Conservation (phyloP, 64 coral and sea anemone species). For the Cladopsammia gracilis region DNA sequence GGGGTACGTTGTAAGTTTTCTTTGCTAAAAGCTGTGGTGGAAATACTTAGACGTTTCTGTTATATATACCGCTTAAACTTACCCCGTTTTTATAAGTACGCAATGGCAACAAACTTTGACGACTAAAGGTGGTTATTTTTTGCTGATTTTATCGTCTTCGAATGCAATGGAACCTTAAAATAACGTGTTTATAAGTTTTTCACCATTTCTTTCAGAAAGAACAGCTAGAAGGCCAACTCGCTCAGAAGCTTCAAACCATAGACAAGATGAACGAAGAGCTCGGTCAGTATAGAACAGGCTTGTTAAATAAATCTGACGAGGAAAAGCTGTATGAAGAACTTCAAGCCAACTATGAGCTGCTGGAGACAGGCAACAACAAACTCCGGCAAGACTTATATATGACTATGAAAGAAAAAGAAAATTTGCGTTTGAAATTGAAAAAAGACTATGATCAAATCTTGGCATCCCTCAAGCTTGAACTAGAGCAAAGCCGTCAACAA, state of each 20-base stretch:
- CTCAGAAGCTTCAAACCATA: slow-evolving; percentile 21
- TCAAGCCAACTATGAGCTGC: slow-evolving; percentile 23
- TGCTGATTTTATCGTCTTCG: too few relatives aligned
- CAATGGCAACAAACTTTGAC: too few relatives aligned
- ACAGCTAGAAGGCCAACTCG: slow-evolving; percentile 28
- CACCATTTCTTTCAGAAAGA: slow-evolving; percentile 13
- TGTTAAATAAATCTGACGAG: slow-evolving; percentile 59
- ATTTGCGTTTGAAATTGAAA: slow-evolving; percentile 75
- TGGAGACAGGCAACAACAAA: slow-evolving; percentile 39
- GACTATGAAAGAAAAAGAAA: slow-evolving; percentile 75
- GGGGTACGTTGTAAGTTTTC: too few relatives aligned
- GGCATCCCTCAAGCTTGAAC: slow-evolving; percentile 68
- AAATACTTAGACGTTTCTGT: too few relatives aligned
- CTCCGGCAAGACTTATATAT: slow-evolving; percentile 46
- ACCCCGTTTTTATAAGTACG: too few relatives aligned
- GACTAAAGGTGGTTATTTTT: too few relatives aligned
- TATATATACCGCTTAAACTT: too few relatives aligned
- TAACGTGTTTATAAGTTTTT: neutral
- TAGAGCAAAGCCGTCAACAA: slow-evolving; percentile 70
- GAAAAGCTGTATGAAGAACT: slow-evolving; percentile 23
- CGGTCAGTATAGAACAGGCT: slow-evolving; percentile 17
- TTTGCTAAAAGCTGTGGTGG: too few relatives aligned
- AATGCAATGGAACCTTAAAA: too few relatives aligned
- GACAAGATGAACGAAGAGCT: slow-evolving; percentile 16
- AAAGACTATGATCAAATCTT: slow-evolving; percentile 84